Conservation (phyloP, 1,140 invertebrate genomes). For the Drosophila fuyamai region DNA sequence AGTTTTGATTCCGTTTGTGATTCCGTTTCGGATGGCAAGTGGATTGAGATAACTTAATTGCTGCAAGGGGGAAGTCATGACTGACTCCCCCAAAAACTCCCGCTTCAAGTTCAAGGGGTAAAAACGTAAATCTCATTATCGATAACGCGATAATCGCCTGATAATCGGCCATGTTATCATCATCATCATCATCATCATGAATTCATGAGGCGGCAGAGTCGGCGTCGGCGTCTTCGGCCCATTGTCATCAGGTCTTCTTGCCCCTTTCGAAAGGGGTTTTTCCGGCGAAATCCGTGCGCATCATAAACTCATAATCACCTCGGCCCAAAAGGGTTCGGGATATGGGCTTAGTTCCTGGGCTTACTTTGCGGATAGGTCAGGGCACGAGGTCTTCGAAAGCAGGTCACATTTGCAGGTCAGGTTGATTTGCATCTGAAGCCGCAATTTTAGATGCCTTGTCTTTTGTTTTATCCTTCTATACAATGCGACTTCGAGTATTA, state of each 20-base stretch:
- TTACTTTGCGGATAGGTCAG: constrained; percentile 29
- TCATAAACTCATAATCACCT: constrained; percentile 82
- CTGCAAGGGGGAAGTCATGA: constrained; percentile 8
- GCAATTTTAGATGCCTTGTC: background rate
- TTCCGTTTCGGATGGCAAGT: constrained; percentile 35
- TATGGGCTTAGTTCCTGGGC: constrained; percentile 13
- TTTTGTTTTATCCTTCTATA: background rate
- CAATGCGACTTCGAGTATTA: background rate
- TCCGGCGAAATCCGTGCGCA: constrained; percentile 23
- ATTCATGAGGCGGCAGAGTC: too few relatives aligned
- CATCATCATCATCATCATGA: constrained; percentile 35
- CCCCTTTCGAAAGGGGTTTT: constrained; percentile 29
- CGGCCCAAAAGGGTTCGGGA: constrained; percentile 25
- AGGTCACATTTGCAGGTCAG: constrained; percentile 12
- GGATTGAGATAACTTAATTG: constrained; percentile 49
- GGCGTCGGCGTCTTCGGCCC: constrained; percentile 18
- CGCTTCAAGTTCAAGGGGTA: constrained; percentile 33
- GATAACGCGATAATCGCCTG: constrained; percentile 78
- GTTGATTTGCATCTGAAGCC: constrained; percentile 2
- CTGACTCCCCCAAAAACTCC: background rate
- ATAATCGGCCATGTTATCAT: constrained; percentile 77
- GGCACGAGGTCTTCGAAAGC: background rate
- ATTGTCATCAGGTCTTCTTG: constrained; percentile 6
- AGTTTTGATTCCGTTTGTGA: constrained; percentile 25
- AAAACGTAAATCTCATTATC: constrained; percentile 77